phyloP scores from a whole-genome alignment of 2,888 invertebrate species.

The Thymelicus lineola region DNA sequence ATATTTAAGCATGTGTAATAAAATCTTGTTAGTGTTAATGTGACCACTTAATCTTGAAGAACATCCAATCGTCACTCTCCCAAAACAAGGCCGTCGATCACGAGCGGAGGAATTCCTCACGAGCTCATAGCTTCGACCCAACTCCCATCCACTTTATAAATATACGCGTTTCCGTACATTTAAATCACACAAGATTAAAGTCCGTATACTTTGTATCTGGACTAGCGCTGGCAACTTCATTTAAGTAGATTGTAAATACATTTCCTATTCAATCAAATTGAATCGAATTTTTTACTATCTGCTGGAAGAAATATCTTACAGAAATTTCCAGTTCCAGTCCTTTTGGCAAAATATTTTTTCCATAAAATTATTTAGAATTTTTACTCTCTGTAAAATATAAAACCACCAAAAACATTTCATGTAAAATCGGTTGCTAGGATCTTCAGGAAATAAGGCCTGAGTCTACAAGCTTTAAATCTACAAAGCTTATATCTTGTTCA shows the following conservation, averaged over 20 bases:
- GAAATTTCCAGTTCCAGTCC: too few species aligned
- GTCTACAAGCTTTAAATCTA: too few species aligned
- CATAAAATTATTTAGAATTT: too few species aligned
- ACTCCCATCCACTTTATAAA: constrained; percentile 6
- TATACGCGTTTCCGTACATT: constrained; percentile 34
- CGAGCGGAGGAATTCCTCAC: not conserved
- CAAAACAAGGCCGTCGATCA: not conserved
- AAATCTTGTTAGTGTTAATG: not conserved
- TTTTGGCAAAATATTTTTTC: too few species aligned
- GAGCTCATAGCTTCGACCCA: not conserved
- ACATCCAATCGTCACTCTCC: not conserved
- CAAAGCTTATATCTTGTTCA: too few species aligned
- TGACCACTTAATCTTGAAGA: not conserved
- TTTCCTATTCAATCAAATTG: too few species aligned
- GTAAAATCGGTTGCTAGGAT: too few species aligned
- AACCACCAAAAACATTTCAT: too few species aligned
- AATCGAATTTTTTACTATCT: too few species aligned
- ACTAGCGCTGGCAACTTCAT: not conserved
- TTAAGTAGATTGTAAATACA: not conserved
- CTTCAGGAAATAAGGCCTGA: too few species aligned
- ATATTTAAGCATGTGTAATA: not conserved
- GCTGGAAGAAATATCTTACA: too few species aligned
- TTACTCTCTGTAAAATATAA: too few species aligned
- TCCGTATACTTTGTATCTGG: constrained; percentile 7
- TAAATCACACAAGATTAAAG: constrained; percentile 39